Conservation (phyloP, 2,797 vertebrate genomes). For the Silurus aristotelis region DNA sequence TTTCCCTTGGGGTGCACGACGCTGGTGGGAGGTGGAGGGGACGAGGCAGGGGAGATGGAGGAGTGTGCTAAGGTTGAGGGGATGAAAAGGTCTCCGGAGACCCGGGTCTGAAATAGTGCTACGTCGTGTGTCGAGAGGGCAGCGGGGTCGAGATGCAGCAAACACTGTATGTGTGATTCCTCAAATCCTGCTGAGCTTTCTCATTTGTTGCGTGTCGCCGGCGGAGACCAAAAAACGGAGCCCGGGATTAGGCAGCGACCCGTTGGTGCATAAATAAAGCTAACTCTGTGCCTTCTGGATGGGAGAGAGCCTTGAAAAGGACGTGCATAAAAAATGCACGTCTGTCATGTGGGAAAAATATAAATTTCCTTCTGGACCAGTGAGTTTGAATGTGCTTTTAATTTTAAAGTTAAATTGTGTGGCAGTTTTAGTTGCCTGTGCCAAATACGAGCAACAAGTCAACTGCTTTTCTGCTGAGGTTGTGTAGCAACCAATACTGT, state of each 20-base stretch:
- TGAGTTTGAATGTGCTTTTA: not conserved
- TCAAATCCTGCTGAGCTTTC: slow-evolving; percentile 45
- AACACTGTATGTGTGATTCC: slow-evolving; percentile 41
- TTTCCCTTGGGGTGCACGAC: slow-evolving; percentile 11
- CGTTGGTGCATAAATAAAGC: slow-evolving; percentile 47
- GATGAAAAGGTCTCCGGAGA: slow-evolving; percentile 51
- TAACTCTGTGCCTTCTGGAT: slow-evolving; percentile 12
- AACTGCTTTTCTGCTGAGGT: no score
- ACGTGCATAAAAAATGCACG: not conserved
- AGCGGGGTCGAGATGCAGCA: slow-evolving; percentile 47
- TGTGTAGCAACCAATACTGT: no score
- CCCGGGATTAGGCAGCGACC: slow-evolving; percentile 18
- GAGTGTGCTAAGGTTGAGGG: slow-evolving; percentile 39
- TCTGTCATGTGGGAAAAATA: not conserved
- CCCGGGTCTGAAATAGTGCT: slow-evolving; percentile 48
- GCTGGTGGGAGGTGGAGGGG: not conserved
- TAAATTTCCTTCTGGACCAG: not conserved
- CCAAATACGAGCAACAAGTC: not conserved
- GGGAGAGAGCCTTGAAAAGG: not conserved
- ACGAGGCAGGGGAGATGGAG: slow-evolving; percentile 24
- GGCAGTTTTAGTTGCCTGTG: not conserved
- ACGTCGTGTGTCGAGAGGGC: slow-evolving; percentile 26
- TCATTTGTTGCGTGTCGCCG: slow-evolving; percentile 55
- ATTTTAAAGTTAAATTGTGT: not conserved
- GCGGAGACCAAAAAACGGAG: slow-evolving; percentile 33